Percentiles rank a stretch among this genome's conserved stretches.
These are phyloP conservation scores for Notiomystis cincta DNA, from an alignment of 2,113 vertebrate species.

Conservation along the genomic window DNA sequence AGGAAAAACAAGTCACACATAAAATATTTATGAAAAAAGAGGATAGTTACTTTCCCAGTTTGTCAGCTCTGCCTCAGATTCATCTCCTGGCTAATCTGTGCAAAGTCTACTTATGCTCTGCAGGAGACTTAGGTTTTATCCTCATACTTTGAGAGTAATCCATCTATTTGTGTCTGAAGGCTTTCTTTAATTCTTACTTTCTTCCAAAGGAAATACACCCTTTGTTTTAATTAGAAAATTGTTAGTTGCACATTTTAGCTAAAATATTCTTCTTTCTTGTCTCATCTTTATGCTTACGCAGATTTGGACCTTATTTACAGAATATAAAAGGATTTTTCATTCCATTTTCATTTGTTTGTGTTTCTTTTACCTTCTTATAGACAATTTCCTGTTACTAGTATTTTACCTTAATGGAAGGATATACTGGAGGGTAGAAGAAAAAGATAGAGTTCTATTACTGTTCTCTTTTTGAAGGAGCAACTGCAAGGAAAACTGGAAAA, in stretches of 20 bases:
- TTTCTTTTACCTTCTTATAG: neutral
- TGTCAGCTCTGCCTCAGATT: slow-evolving; percentile 9
- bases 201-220: neutral
- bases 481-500: neutral
- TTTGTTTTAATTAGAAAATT: neutral
- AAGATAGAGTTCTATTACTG: neutral
- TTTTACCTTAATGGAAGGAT: neutral
- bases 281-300: neutral
- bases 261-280: neutral
- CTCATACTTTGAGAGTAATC: neutral
- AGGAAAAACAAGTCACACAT: neutral
- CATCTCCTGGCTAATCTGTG: slow-evolving; percentile 19
- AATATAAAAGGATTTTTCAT: neutral
- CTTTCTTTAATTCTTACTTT: neutral
- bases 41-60: neutral
- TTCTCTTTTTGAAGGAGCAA: neutral
- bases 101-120: slow-evolving; percentile 20
- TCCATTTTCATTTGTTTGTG: neutral
- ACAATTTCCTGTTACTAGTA: neutral
- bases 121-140: slow-evolving; percentile 7
- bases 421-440: neutral
- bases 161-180: neutral
- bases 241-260: neutral
- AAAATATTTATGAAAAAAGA: neutral
- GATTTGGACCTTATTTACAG: neutral